phyloP scores from a whole-genome alignment of 2,888 invertebrate genomes.

The Apamea anceps region DNA sequence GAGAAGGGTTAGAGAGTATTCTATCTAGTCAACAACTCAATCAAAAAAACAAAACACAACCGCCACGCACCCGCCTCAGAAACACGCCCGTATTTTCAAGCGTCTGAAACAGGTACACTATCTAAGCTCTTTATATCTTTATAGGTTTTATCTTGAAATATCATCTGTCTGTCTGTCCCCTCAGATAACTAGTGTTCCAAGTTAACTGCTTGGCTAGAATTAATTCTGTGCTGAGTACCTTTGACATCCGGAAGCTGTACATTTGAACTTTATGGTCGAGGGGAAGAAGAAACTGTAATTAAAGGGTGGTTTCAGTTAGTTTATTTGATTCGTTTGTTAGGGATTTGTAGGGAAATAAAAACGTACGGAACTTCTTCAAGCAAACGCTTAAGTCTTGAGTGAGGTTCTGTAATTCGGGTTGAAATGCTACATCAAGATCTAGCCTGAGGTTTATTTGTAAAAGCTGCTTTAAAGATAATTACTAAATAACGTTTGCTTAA shows the following conservation, averaged over 20 bases:
- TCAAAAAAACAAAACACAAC: neutral
- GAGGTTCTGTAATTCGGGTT: neutral
- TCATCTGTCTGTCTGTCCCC: conserved; percentile 72
- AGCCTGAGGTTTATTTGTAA: neutral
- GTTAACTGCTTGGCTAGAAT: conserved; percentile 74
- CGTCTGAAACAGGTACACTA: conserved; percentile 54
- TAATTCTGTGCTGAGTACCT: conserved; percentile 65
- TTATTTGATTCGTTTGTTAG: neutral
- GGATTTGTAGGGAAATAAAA: neutral
- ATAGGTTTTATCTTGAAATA: conserved; percentile 79
- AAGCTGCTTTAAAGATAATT: neutral
- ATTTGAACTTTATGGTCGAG: conserved; percentile 34
- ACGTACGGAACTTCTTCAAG: neutral
- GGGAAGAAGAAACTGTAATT: neutral
- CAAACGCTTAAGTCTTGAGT: neutral
- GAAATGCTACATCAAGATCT: neutral
- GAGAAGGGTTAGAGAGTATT: too few species aligned
- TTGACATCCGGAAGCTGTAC: conserved; percentile 54
- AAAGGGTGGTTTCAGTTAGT: neutral
- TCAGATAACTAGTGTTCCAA: conserved; percentile 35
- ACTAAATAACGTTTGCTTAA: neutral
- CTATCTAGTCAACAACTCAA: neutral
- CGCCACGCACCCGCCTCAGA: neutral
- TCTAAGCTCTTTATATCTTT: conserved; percentile 74
- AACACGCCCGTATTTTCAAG: conserved; percentile 11